Evolutionary conservation across 2,888 invertebrate species (phyloP).

Genomic region (Chymomyza amoena): DNA sequence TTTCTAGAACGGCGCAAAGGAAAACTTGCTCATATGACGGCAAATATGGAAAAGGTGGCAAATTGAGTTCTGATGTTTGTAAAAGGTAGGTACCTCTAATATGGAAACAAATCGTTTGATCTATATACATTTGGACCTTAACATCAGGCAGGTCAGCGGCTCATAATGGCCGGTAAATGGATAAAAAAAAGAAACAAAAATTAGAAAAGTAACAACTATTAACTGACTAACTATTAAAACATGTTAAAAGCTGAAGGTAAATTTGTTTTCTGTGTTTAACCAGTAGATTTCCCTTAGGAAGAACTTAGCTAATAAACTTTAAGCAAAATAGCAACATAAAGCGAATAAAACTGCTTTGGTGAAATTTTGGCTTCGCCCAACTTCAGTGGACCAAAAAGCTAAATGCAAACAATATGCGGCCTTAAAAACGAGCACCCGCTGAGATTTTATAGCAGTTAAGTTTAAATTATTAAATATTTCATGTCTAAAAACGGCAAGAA

Average conservation of each 20-base stretch:
- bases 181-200: background rate
- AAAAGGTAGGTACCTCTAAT: constrained; percentile 48
- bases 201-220: background rate
- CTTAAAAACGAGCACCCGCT: constrained; percentile 63
- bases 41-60: background rate
- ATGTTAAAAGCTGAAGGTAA: background rate
- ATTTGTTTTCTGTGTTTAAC: background rate
- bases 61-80: constrained; percentile 26
- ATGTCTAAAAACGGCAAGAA: background rate
- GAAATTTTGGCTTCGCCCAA: background rate
- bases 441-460: constrained; percentile 70
- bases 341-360: constrained; percentile 22
- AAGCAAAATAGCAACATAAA: constrained; percentile 59
- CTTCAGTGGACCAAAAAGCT: background rate
- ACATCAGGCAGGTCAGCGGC: background rate
- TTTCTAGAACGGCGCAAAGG: background rate
- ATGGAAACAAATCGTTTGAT: constrained; percentile 71
- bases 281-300: constrained; percentile 69
- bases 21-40: background rate
- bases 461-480: constrained; percentile 72
- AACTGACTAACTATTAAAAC: background rate
- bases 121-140: constrained; percentile 49
- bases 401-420: constrained; percentile 52
- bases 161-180: background rate
- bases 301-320: constrained; percentile 57